Percentiles rank a stretch among this genome's conserved stretches.
Evolutionary conservation across 2,797 vertebrate species (phyloP).

Genomic region (Halcyon badia): DNA sequence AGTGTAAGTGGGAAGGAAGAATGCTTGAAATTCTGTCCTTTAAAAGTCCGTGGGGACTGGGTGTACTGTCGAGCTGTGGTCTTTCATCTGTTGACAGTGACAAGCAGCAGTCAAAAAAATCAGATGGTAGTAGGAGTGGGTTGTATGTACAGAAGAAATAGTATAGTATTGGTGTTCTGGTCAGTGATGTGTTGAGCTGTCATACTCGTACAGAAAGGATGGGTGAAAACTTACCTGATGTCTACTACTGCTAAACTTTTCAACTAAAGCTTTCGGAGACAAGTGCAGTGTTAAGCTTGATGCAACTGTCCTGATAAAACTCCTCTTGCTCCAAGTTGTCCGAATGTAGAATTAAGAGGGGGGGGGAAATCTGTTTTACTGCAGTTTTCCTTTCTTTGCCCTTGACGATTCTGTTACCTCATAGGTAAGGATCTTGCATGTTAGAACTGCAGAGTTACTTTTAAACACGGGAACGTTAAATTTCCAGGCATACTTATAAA

Average conservation of each 20-base stretch:
- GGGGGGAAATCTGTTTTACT: fast-evolving
- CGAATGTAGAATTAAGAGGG: fast-evolving
- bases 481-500: not conserved
- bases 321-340: not conserved
- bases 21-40: not conserved
- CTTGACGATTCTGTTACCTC: not conserved
- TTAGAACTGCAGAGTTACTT: not conserved
- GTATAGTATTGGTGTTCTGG: not conserved
- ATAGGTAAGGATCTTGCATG: not conserved
- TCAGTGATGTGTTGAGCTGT: fast-evolving
- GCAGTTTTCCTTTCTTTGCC: not conserved
- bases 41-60: not conserved
- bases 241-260: not conserved
- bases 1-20: not conserved
- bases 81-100: not conserved
- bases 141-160: not conserved
- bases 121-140: not conserved
- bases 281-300: not conserved
- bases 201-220: fast-evolving
- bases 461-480: not conserved
- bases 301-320: too few species aligned
- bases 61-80: not conserved
- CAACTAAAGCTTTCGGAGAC: not conserved
- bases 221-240: not conserved
- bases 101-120: not conserved